phyloP scores from a whole-genome alignment of 2,797 vertebrate genomes.

The Melanogrammus aeglefinus region DNA sequence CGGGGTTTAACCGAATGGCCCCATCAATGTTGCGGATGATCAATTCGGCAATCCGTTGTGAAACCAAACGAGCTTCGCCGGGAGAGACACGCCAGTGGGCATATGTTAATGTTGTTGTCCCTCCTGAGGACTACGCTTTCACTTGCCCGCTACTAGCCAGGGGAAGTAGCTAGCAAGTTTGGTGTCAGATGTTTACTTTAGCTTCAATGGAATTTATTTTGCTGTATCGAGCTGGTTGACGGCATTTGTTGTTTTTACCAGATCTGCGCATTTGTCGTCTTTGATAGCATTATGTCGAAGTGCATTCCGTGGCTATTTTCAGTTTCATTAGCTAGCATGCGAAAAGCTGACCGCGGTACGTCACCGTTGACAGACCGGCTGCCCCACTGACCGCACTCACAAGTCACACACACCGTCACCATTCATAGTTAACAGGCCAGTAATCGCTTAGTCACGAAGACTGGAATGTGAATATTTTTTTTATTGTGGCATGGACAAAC shows the following conservation, averaged over 20 bases:
- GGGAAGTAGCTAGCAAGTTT: background rate
- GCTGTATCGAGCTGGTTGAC: constrained; percentile 3
- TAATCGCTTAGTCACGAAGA: background rate
- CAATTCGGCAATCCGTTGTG: background rate
- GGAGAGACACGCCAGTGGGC: too few relatives aligned
- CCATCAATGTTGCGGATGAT: background rate
- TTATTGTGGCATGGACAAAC: constrained; percentile 53
- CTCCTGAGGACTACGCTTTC: background rate
- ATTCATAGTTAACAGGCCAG: background rate
- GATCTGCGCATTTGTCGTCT: background rate
- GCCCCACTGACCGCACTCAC: background rate
- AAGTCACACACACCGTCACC: background rate
- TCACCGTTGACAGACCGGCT: constrained; percentile 21
- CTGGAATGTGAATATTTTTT: constrained; percentile 77
- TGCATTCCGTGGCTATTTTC: constrained; percentile 7
- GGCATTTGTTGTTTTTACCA: background rate
- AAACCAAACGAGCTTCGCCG: background rate
- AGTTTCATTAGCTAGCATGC: constrained; percentile 25
- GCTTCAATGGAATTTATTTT: background rate
- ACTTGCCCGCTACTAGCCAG: too few relatives aligned
- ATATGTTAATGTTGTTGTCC: background rate
- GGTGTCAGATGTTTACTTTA: background rate
- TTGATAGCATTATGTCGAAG: background rate
- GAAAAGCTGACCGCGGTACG: constrained; percentile 31
- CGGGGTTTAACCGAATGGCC: background rate